A percentile compares a stretch with the other conserved stretches of the same genome.
These are phyloP conservation scores for Spicauda simplicius DNA, from an alignment of 2,888 invertebrate species.

Conservation along the genomic window DNA sequence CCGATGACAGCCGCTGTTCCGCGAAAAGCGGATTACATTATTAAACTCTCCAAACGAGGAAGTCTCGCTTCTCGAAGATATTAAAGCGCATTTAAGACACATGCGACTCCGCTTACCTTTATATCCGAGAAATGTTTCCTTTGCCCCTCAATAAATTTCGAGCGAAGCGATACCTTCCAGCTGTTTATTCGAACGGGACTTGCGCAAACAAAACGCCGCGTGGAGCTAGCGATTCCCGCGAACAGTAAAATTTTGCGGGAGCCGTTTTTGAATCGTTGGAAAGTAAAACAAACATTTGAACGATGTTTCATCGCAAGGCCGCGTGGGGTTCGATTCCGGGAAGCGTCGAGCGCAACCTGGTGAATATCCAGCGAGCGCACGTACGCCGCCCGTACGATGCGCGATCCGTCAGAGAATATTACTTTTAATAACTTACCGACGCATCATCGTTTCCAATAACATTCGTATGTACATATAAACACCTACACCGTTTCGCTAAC, in stretches of 20 bases:
- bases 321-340: slow-evolving; percentile 65
- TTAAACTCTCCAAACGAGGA: slow-evolving; percentile 57
- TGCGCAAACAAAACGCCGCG: slow-evolving; percentile 73
- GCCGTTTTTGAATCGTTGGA: slow-evolving; percentile 72
- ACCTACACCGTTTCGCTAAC: slow-evolving; percentile 47
- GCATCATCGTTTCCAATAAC: slow-evolving; percentile 38
- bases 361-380: slow-evolving; percentile 49
- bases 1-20: slow-evolving; percentile 65
- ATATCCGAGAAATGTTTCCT: slow-evolving; percentile 41
- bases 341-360: slow-evolving; percentile 57
- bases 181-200: slow-evolving; percentile 68
- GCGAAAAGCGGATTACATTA: slow-evolving; percentile 64
- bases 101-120: neutral
- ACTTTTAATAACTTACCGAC: slow-evolving; percentile 22
- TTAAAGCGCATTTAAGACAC: slow-evolving; percentile 11
- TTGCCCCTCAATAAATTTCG: slow-evolving; percentile 2
- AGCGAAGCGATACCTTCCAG: slow-evolving; percentile 51
- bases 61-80: slow-evolving; percentile 52
- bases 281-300: slow-evolving; percentile 77
- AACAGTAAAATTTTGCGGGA: slow-evolving; percentile 73
- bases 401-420: slow-evolving; percentile 30
- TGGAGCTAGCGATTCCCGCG: slow-evolving; percentile 62
- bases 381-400: slow-evolving; percentile 1
- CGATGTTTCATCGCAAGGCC: slow-evolving; percentile 76
- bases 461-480: slow-evolving; percentile 45